Evolutionary conservation across 2,113 vertebrate genomes (phyloP).

Genomic region (Colinus virginianus): DNA sequence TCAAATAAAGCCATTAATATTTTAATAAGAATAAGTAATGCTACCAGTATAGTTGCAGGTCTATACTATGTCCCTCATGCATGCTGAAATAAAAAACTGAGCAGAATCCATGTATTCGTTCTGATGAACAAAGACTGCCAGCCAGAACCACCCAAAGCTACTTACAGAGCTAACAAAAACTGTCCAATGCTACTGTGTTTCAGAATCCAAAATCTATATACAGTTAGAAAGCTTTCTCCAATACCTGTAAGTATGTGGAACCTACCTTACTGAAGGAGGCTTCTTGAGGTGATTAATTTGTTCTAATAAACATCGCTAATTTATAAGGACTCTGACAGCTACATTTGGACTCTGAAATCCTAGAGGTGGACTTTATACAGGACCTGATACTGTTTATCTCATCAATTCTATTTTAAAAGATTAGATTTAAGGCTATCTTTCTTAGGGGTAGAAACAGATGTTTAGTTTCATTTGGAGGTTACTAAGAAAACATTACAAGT

Average conservation of each 20-base stretch:
- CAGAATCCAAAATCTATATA: background rate
- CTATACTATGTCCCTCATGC: background rate
- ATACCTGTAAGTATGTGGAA: background rate
- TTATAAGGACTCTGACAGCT: background rate
- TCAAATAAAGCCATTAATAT: background rate
- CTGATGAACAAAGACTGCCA: background rate
- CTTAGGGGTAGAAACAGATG: background rate
- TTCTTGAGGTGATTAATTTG: background rate
- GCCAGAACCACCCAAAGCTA: background rate
- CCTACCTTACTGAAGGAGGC: background rate
- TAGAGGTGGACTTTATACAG: background rate
- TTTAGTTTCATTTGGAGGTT: background rate
- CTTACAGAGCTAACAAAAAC: background rate
- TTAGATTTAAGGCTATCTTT: background rate
- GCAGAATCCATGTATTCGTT: background rate
- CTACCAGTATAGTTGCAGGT: background rate
- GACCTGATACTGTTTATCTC: background rate
- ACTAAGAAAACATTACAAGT: background rate
- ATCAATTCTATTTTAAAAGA: background rate
- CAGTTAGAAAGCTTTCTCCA: background rate
- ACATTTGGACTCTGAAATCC: background rate
- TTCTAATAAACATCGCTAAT: background rate
- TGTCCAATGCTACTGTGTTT: background rate
- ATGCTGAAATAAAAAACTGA: background rate
- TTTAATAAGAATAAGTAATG: background rate